Evolutionary conservation across 2,888 invertebrate genomes (phyloP).

Genomic region (Aspidiotus rigidus): DNA sequence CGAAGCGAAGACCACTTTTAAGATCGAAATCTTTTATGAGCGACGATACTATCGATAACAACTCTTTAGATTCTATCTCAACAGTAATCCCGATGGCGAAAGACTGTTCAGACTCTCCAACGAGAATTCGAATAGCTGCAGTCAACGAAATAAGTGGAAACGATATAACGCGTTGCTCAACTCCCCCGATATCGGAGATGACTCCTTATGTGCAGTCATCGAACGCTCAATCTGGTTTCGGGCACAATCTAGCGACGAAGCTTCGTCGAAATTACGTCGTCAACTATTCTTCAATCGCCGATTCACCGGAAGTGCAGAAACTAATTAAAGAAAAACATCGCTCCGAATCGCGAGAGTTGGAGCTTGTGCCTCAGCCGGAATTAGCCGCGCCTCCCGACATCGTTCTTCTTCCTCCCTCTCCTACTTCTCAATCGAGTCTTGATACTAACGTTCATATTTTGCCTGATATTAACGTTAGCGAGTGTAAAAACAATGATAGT

Average conservation of each 20-base stretch:
- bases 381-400: not conserved
- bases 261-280: conserved; percentile 8
- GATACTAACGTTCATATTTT: not conserved
- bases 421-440: not conserved
- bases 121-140: not conserved
- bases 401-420: not conserved
- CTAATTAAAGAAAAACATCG: not conserved
- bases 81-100: not conserved
- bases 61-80: too few species aligned
- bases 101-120: not conserved
- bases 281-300: conserved; percentile 5
- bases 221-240: not conserved
- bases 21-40: too few species aligned
- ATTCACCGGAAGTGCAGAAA: conserved; percentile 15
- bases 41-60: too few species aligned
- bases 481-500: not conserved
- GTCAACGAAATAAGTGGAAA: not conserved
- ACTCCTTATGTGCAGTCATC: conserved; percentile 12
- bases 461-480: not conserved
- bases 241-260: not conserved
- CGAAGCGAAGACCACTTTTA: too few species aligned
- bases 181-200: conserved; percentile 37
- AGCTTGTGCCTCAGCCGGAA: not conserved
- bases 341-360: not conserved
- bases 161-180: conserved; percentile 28